phyloP scores from a whole-genome alignment of 2,888 invertebrate genomes.

The Callyntrura sp. region DNA sequence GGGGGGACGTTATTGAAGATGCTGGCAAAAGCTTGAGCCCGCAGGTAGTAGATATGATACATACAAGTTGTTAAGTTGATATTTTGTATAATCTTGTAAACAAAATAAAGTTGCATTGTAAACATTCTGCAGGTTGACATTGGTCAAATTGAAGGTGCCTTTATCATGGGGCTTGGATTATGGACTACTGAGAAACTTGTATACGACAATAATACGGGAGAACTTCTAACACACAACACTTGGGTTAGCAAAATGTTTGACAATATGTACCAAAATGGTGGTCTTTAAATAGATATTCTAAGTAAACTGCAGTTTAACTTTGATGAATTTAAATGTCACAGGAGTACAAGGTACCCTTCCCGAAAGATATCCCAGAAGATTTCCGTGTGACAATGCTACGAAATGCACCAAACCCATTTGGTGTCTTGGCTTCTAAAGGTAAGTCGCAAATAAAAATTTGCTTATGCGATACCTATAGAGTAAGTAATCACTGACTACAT shows the following conservation, averaged over 20 bases:
- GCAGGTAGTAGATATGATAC: no score
- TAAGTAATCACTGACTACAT: background rate
- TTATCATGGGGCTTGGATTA: constrained; percentile 86
- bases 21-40: constrained; percentile 84
- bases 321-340: constrained; percentile 79
- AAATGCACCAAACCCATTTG: constrained; percentile 89
- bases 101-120: constrained; percentile 85
- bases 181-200: constrained; percentile 85
- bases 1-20: constrained; percentile 83
- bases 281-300: no score
- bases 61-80: no score
- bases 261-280: background rate
- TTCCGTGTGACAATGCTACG: constrained; percentile 88
- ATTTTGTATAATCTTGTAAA: no score
- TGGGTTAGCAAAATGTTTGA: constrained; percentile 87
- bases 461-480: background rate
- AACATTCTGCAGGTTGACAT: constrained; percentile 86
- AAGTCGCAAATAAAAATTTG: background rate
- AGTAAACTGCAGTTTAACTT: no score
- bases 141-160: constrained; percentile 86
- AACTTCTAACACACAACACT: constrained; percentile 90
- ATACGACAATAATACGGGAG: constrained; percentile 87
- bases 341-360: constrained; percentile 84
- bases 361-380: constrained; percentile 83
- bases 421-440: constrained; percentile 91